A percentile compares a stretch with the other conserved stretches of the same genome.
These are phyloP conservation scores for Acronicta leporina DNA, from an alignment of 2,888 invertebrate genomes.

Conservation along the genomic window DNA sequence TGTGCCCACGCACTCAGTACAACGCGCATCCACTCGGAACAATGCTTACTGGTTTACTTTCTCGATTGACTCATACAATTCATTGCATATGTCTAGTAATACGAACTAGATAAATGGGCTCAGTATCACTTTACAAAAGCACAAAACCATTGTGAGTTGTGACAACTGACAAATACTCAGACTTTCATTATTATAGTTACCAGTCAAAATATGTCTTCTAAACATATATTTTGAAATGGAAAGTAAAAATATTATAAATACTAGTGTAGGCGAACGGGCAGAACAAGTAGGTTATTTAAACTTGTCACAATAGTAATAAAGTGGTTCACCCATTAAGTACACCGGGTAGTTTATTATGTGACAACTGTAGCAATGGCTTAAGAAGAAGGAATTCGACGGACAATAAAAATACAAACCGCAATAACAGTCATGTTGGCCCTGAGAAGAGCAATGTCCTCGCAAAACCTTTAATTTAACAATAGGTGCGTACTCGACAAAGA, in stretches of 20 bases:
- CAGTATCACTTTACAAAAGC: constrained; percentile 72
- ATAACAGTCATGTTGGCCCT: constrained; percentile 68
- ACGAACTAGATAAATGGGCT: constrained; percentile 84
- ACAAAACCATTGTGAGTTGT: constrained; percentile 61
- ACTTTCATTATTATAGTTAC: constrained; percentile 66
- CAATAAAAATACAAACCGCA: constrained; percentile 64
- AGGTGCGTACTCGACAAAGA: constrained; percentile 69
- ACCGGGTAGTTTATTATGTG: constrained; percentile 30
- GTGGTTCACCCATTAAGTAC: not conserved
- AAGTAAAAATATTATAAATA: constrained; percentile 33
- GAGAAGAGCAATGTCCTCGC: constrained; percentile 67
- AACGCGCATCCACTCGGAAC: constrained; percentile 88
- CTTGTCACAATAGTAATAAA: no score
- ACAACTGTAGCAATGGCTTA: constrained; percentile 52
- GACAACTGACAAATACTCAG: constrained; percentile 66
- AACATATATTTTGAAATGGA: constrained; percentile 44
- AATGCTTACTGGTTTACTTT: constrained; percentile 89
- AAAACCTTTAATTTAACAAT: constrained; percentile 69
- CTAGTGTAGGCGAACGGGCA: constrained; percentile 36
- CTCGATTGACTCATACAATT: constrained; percentile 88
- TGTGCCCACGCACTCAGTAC: constrained; percentile 82
- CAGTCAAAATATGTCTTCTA: constrained; percentile 34
- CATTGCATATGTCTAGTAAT: constrained; percentile 82
- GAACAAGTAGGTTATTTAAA: not conserved
- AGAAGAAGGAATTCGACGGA: constrained; percentile 59